phyloP scores from a whole-genome alignment of 2,888 invertebrate genomes.

The Meta bourneti region DNA sequence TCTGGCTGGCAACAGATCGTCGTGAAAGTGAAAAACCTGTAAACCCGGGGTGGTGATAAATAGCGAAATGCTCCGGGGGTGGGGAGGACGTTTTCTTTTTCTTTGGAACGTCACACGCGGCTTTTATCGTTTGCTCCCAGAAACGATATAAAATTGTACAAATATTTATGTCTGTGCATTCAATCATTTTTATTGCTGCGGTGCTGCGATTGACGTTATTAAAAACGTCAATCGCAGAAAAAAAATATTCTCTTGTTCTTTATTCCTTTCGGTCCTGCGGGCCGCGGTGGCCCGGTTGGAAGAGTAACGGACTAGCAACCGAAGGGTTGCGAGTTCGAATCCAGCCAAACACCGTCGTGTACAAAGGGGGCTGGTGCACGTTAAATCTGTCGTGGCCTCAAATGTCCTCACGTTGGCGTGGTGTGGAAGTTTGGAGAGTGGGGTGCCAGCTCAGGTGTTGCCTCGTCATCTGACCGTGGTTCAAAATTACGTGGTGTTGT shows the following conservation, averaged over 20 bases:
- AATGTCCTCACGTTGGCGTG: no score
- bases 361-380: no score
- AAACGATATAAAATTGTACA: conserved; percentile 5
- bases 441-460: no score
- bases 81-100: not conserved
- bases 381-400: no score
- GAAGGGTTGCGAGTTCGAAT: no score
- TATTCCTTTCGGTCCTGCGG: not conserved
- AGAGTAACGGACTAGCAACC: no score
- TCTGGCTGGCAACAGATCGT: conserved; percentile 25
- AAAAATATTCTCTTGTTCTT: not conserved
- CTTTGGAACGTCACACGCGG: conserved; percentile 12
- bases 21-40: conserved; percentile 18
- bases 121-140: conserved; percentile 37
- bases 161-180: not conserved
- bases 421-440: no score
- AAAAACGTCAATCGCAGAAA: not conserved
- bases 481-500: no score
- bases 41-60: conserved; percentile 22
- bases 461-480: no score
- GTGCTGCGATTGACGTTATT: not conserved
- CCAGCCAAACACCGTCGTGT: no score
- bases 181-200: not conserved
- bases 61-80: conserved; percentile 8
- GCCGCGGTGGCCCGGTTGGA: no score